These are phyloP conservation scores for Dendrolimus pini DNA, from an alignment of 2,888 invertebrate genomes.

Conservation along the genomic window DNA sequence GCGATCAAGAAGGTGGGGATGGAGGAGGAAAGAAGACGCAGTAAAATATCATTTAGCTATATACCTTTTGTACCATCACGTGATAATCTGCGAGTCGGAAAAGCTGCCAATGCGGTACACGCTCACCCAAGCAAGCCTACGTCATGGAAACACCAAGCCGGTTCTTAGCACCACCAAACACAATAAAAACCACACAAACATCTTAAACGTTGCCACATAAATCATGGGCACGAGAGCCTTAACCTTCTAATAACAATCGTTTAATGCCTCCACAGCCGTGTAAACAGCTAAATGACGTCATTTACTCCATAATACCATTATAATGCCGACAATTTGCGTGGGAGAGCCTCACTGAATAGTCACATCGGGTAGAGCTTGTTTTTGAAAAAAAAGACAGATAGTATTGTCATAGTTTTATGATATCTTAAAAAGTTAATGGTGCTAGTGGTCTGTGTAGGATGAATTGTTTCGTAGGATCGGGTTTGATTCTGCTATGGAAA, in stretches of 20 bases:
- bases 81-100: no score
- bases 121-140: no score
- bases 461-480: no score
- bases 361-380: not conserved
- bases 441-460: no score
- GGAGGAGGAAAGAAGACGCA: no score
- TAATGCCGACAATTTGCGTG: conserved; percentile 35
- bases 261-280: conserved; percentile 32
- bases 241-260: conserved; percentile 15
- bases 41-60: no score
- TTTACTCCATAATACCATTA: conserved; percentile 42
- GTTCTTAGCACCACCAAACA: no score
- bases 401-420: not conserved
- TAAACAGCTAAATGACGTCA: conserved; percentile 49
- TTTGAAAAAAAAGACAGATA: not conserved
- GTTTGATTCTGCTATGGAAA: no score
- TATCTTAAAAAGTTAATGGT: not conserved
- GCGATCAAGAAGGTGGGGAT: no score
- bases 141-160: no score
- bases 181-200: not conserved
- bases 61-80: no score
- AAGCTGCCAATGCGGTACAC: no score
- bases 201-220: not conserved
- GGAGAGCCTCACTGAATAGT: conserved; percentile 8
- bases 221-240: not conserved